These are phyloP conservation scores for Ectemnius cavifrons DNA, from an alignment of 2,888 invertebrate genomes.

Conservation along the genomic window DNA sequence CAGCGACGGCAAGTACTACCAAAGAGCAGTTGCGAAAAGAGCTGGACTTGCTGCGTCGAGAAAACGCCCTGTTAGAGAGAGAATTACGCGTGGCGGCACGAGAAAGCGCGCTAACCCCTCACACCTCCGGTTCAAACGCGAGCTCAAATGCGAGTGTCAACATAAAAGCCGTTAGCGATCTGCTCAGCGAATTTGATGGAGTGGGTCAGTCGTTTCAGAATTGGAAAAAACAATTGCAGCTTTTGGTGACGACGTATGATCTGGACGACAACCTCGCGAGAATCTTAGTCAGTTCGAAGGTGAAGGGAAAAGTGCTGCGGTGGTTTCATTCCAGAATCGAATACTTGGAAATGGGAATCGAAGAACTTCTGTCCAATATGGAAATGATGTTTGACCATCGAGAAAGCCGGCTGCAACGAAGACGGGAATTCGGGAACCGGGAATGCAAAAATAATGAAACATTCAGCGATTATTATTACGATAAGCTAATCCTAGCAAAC, in stretches of 20 bases:
- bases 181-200: too few species aligned
- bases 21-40: too few species aligned
- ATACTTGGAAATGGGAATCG: not conserved
- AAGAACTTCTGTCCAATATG: not conserved
- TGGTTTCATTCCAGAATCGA: not conserved
- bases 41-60: too few species aligned
- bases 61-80: too few species aligned
- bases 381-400: not conserved
- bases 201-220: too few species aligned
- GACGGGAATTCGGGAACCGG: not conserved
- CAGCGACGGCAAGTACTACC: too few species aligned
- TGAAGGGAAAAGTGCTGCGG: not conserved
- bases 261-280: not conserved
- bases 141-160: too few species aligned
- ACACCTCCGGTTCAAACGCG: too few species aligned
- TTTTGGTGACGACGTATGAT: not conserved
- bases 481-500: constrained; percentile 4
- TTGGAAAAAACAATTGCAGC: too few species aligned
- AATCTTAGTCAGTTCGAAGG: not conserved
- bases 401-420: not conserved
- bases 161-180: too few species aligned
- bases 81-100: too few species aligned
- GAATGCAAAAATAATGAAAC: not conserved
- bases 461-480: not conserved
- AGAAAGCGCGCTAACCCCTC: too few species aligned